Percentiles rank a stretch among this genome's conserved stretches.
Conservation (phyloP, 2,797 vertebrate species). For the Heterohyrax brucei region DNA sequence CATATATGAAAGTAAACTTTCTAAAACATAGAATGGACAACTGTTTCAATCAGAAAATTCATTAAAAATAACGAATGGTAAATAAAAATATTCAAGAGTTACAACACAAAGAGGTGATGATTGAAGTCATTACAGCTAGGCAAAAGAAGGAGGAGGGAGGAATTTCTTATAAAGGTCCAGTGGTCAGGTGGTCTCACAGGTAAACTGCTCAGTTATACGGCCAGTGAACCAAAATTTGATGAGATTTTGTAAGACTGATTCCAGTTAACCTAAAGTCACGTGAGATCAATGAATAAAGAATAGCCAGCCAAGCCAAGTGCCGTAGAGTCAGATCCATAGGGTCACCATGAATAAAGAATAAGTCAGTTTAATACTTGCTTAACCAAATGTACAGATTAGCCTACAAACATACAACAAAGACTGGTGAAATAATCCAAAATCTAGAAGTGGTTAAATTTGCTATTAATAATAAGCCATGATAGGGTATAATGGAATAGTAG, state of each 20-base stretch:
- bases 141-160: neutral
- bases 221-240: neutral
- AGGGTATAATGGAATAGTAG: neutral
- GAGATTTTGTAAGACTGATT: too few species aligned
- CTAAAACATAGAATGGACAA: neutral
- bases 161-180: neutral
- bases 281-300: neutral
- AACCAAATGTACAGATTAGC: neutral
- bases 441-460: neutral
- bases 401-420: neutral
- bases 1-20: neutral
- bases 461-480: neutral
- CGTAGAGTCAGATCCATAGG: too few species aligned
- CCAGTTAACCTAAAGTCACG: neutral
- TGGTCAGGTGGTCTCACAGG: neutral
- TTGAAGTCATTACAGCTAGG: neutral
- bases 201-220: neutral
- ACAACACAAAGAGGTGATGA: neutral
- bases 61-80: neutral
- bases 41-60: neutral
- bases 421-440: neutral
- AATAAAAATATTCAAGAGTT: conserved; percentile 17
- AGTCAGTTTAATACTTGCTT: neutral
- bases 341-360: neutral
- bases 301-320: neutral